phyloP scores from a whole-genome alignment of 2,888 invertebrate species.

The Cephonodes hylas region DNA sequence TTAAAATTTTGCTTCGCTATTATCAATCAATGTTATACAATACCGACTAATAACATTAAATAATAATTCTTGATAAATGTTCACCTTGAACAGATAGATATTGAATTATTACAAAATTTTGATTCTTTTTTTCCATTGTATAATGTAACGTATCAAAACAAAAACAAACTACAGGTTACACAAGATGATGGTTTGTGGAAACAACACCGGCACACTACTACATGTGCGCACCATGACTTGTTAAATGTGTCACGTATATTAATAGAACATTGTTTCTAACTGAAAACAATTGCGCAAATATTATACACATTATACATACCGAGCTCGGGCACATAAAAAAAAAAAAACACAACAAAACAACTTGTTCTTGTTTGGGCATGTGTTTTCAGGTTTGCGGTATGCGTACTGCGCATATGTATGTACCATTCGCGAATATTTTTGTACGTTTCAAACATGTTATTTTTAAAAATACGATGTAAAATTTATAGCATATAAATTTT shows the following conservation, averaged over 20 bases:
- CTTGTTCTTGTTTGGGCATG: constrained; percentile 22
- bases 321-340: constrained; percentile 17
- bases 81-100: not conserved
- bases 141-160: not conserved
- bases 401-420: constrained; percentile 27
- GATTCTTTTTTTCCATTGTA: not conserved
- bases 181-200: not conserved
- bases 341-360: constrained; percentile 20
- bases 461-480: not conserved
- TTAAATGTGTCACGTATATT: constrained; percentile 58
- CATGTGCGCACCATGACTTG: constrained; percentile 17
- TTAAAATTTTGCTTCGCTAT: not conserved
- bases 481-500: not conserved
- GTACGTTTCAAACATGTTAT: not conserved
- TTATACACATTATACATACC: constrained; percentile 16
- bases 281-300: constrained; percentile 47
- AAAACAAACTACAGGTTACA: not conserved
- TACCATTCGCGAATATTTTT: not conserved
- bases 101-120: not conserved
- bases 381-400: constrained; percentile 18
- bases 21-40: not conserved
- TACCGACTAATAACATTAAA: not conserved
- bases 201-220: constrained; percentile 1
- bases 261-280: constrained; percentile 47
- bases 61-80: not conserved